Evolutionary conservation across 2,888 invertebrate genomes (phyloP).

Genomic region (Aphidoletes aphidimyza): DNA sequence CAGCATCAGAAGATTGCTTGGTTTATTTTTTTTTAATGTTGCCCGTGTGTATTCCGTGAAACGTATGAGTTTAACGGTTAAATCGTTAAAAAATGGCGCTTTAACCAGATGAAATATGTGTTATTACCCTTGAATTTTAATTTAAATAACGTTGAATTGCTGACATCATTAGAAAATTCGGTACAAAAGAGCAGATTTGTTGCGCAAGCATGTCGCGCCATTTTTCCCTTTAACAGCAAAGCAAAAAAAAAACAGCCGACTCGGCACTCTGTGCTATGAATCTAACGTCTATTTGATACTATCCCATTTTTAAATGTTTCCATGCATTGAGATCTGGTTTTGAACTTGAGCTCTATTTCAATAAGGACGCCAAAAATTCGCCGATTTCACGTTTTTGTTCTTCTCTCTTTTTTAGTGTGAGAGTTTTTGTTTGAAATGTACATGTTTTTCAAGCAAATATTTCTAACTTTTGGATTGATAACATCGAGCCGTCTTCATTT

Average conservation of each 20-base stretch:
- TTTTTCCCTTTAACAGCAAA: constrained; percentile 11
- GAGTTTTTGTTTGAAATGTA: no score
- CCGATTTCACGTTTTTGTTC: not conserved
- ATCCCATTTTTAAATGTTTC: not conserved
- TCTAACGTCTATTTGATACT: constrained; percentile 24
- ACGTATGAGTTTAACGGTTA: constrained; percentile 12
- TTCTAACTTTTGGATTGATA: constrained; percentile 21
- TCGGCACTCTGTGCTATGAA: no score
- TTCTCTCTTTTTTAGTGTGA: not conserved
- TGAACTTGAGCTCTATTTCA: not conserved
- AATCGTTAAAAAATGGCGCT: constrained; percentile 25
- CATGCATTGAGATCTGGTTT: constrained; percentile 22
- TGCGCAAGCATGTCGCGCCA: constrained; percentile 30
- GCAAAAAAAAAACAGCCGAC: not conserved
- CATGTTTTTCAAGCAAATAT: not conserved
- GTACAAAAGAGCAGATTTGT: not conserved
- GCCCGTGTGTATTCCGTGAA: not conserved
- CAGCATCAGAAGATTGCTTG: not conserved
- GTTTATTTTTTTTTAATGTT: not conserved
- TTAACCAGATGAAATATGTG: not conserved
- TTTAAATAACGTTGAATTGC: not conserved
- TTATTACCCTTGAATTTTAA: constrained; percentile 4
- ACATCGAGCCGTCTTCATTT: constrained; percentile 33
- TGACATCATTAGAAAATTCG: constrained; percentile 27
- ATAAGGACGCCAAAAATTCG: constrained; percentile 36